Conservation (phyloP, 2,113 vertebrate species). For the Octodon degus region DNA sequence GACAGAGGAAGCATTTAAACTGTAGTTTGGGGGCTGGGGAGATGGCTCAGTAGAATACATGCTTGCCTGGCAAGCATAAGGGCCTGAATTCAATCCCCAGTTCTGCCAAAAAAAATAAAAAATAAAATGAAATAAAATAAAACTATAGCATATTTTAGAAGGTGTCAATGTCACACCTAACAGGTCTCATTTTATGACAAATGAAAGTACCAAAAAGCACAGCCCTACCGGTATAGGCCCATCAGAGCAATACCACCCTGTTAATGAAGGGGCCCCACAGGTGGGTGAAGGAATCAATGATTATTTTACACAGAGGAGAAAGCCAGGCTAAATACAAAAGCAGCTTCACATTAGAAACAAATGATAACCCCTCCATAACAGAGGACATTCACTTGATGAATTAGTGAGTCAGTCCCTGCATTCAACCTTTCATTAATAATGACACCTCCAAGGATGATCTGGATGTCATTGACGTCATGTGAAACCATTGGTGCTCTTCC, state of each 20-base stretch:
- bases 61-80: no score
- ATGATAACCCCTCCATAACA: slow-evolving; percentile 88
- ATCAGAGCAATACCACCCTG: slow-evolving; percentile 91
- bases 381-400: slow-evolving; percentile 93
- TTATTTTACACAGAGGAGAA: slow-evolving; percentile 92
- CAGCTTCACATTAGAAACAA: slow-evolving; percentile 90
- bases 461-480: slow-evolving; percentile 92
- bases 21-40: slow-evolving; percentile 81
- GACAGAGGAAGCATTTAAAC: slow-evolving; percentile 97
- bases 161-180: slow-evolving; percentile 95
- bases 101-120: no score
- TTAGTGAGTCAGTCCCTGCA: slow-evolving; percentile 95
- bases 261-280: slow-evolving; percentile 89
- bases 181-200: slow-evolving; percentile 95
- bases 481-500: slow-evolving; percentile 96
- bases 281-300: slow-evolving; percentile 89
- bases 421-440: slow-evolving; percentile 93
- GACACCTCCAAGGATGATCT: slow-evolving; percentile 91
- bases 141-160: slow-evolving; percentile 91
- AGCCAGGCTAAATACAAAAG: slow-evolving; percentile 94
- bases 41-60: no score
- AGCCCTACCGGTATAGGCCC: slow-evolving; percentile 95
- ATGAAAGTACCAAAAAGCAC: slow-evolving; percentile 93
- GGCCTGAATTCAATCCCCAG: no score
- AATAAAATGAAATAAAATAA: no score